Evolutionary conservation across 1,140 invertebrate genomes (phyloP), one percentile per base, ranked within the genome.

Genomic region (Colletes gigas): DNA sequence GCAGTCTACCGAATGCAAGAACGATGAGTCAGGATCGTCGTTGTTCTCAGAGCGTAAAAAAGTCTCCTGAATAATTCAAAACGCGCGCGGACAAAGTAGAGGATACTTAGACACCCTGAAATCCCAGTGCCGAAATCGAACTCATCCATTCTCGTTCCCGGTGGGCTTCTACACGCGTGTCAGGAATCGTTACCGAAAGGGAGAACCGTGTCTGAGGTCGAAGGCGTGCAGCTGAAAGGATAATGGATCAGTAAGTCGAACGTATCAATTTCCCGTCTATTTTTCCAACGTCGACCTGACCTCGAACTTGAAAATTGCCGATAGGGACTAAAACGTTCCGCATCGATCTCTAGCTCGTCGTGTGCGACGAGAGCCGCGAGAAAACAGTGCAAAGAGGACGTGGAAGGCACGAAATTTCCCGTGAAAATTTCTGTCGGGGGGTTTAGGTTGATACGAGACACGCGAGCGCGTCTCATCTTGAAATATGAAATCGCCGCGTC

Each of bases 221-320:
- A 30, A 81, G 9, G 52, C 54, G n/a, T 78, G 52, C 44, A 50
- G 62, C 63, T 59, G 60, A 65, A 70, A 69, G 47, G 44, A 74
- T 74, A 83, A 83, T 76, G 67, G 55, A 84, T 75, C 67, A 83
- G 69, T 60, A 83, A 68, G 30, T 30, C 59, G 39, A 30, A 71
- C 65, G 77, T 87, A 90, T 89, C 89, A 88, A 89, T 89, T 91
- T 88, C 80, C 84, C 76, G 69, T 83, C 83, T 63, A 73, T 83
- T 86, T 47, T 85, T 74, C 59, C n/a, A 39, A 9, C 63, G 70
- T 57, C 65, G 54, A 14, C 52, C 57, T 14, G 39, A 9, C 12
- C 41, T 19, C 30, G 44, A 50, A 12, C 54, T 82, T 67, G 47
- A 63, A 62, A 73, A 83, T 83, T 57, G 59, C 65, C 30, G 30